phyloP scores from a whole-genome alignment of 1,140 invertebrate genomes.

The Physella acuta region DNA sequence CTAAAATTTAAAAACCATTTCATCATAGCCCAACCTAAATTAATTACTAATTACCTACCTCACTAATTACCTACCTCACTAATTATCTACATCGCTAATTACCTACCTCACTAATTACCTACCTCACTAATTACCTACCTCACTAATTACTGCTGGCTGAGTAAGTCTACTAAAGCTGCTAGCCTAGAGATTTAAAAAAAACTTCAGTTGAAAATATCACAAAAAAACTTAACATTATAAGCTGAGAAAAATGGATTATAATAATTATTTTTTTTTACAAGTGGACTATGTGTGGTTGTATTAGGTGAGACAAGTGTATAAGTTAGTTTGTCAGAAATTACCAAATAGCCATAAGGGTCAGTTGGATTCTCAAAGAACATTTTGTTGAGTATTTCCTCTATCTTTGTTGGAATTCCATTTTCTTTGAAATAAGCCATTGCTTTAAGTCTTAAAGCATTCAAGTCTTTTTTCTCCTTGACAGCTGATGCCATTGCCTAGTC shows the following conservation, averaged over 20 bases:
- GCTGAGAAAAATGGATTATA: background rate
- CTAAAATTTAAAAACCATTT: background rate
- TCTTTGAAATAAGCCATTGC: slow-evolving; percentile 55
- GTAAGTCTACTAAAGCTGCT: background rate
- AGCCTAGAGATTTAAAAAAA: background rate
- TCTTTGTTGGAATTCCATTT: slow-evolving; percentile 58
- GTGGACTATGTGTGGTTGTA: background rate
- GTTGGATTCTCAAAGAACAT: slow-evolving; percentile 58
- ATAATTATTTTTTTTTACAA: background rate
- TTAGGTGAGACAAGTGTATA: slow-evolving; percentile 27
- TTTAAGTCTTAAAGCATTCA: slow-evolving; percentile 44
- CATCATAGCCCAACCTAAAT: background rate
- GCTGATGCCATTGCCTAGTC: no score
- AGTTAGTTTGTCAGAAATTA: no score
- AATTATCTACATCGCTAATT: no score
- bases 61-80: no score
- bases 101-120: no score
- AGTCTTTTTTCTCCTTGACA: no score
- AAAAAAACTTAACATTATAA: background rate
- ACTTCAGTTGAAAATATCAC: background rate
- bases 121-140: no score
- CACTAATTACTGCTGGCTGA: background rate
- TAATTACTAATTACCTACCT: no score
- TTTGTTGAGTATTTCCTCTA: slow-evolving; percentile 56
- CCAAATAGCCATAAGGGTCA: slow-evolving; percentile 59